These are phyloP conservation scores for Protodeltote pygarga DNA, from an alignment of 2,888 invertebrate species.

Conservation along the genomic window DNA sequence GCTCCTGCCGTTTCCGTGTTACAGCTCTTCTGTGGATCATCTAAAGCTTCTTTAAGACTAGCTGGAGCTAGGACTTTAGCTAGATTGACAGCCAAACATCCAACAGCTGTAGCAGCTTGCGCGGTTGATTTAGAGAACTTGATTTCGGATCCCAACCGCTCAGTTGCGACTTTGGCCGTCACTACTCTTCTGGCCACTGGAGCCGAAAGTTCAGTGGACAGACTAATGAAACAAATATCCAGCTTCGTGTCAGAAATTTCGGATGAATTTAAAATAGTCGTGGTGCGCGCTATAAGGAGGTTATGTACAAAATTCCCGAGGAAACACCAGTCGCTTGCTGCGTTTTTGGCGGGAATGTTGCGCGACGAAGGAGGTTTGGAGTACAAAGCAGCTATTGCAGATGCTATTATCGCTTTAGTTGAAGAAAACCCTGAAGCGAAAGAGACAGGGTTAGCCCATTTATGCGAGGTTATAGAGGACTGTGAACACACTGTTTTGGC, in stretches of 20 bases:
- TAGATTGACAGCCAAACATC: constrained; percentile 98
- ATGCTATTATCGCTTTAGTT: constrained; percentile 98
- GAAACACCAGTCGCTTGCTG: constrained; percentile 98
- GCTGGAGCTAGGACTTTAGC: constrained; percentile 99
- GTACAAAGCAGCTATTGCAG: constrained; percentile 99
- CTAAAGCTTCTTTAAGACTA: constrained; percentile 97
- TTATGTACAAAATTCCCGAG: constrained; percentile 98
- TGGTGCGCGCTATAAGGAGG: constrained; percentile 96
- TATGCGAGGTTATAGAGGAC: constrained; percentile 99
- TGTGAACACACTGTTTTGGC: constrained; percentile 99
- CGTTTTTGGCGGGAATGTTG: constrained; percentile 98
- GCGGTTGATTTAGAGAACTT: constrained; percentile 99
- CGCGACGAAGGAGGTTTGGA: constrained; percentile 98
- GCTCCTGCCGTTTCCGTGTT: constrained; percentile 98
- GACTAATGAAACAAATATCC: constrained; percentile 99
- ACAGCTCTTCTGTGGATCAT: constrained; percentile 98
- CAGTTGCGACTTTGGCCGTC: constrained; percentile 99
- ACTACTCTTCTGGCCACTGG: constrained; percentile 99
- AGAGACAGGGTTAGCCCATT: constrained; percentile 97
- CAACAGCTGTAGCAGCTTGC: constrained; percentile 98
- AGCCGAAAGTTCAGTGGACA: constrained; percentile 98
- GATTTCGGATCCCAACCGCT: constrained; percentile 98
- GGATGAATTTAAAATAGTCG: constrained; percentile 99
- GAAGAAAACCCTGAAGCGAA: constrained; percentile 99
- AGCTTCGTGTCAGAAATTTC: constrained; percentile 99